Conservation (phyloP, 2,113 vertebrate genomes). For the Penelope pileata region DNA sequence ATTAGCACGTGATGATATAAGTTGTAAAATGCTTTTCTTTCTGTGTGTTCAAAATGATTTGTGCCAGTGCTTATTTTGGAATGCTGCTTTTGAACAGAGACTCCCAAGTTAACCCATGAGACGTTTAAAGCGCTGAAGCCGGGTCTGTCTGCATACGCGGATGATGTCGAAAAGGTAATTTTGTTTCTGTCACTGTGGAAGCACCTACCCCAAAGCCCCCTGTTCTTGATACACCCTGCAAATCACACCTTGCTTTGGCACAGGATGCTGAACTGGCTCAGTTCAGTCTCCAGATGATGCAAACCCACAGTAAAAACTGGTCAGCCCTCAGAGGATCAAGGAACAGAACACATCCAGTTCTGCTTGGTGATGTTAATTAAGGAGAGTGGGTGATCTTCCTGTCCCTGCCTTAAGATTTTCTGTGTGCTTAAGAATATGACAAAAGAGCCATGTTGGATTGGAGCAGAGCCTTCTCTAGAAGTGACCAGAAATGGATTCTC, state of each 20-base stretch:
- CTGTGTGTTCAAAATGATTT: background rate
- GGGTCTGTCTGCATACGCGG: constrained; percentile 92
- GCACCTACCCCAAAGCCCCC: rapidly evolving
- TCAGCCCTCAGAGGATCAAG: background rate
- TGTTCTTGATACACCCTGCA: background rate
- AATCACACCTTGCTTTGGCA: background rate
- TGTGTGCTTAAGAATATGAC: background rate
- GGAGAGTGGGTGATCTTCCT: background rate
- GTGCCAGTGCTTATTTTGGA: background rate
- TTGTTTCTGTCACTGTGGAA: background rate
- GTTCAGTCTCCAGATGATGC: background rate
- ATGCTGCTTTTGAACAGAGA: constrained; percentile 74
- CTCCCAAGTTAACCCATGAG: constrained; percentile 85
- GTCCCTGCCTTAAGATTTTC: background rate
- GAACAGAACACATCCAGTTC: background rate
- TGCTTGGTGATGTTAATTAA: background rate
- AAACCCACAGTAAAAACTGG: background rate
- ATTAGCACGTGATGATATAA: background rate
- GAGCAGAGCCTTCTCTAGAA: background rate
- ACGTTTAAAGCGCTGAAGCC: constrained; percentile 91
- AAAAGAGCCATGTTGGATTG: background rate
- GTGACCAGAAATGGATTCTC: background rate
- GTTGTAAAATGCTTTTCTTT: background rate
- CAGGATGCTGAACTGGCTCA: background rate
- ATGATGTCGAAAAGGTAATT: constrained; percentile 88